Evolutionary conservation across 2,888 invertebrate species (phyloP), one percentile per base, ranked within the genome.

Genomic region (Dioctria rufipes): DNA sequence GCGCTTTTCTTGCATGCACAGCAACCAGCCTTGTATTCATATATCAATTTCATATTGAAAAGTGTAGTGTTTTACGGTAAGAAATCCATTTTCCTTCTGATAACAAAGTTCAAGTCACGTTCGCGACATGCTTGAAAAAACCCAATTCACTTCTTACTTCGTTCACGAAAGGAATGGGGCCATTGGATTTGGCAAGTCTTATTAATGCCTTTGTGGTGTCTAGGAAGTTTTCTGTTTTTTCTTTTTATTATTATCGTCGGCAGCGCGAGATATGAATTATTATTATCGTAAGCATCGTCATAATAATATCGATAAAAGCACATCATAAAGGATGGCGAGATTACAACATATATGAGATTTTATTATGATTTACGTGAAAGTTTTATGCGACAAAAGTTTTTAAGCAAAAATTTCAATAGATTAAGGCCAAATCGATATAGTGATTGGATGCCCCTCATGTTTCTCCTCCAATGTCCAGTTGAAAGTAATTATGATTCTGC

Each of bases 251-350:
- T 60, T 69, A 60, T 73, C 58, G 73, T 37, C 37, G 73, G 39
- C 69, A 69, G 9, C 49, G 51, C 3, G 39, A 9, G 39, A 25
- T 37, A 60, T 73, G 73, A 73, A 73, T 73, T 73, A 54, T 73
- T 54, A 73, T 73, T 73, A 54, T 73, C 40, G 73, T 73, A 58
- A 54, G 40, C 73, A 73, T 40, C 73, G 58, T 60, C 42, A 58
- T 60, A 73, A 73, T 73, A 58, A 40, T 60, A 60, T 73, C 73
- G 73, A 73, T 73, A 73, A 73, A 73, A 58, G 73, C 40, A 40
- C 73, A 58, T 73, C 58, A 73, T 42, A 25, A 25, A 25, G 25
- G 25, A 25, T 42, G 40, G 58, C 11, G 42, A 13, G 39, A 73
- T 73, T 73, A 60, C 60, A 60, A 13, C 73, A 73, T 43, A 25